Evolutionary conservation across 37 sponge, comb jelly and placozoan genomes (phyloP), one percentile per base, ranked within the genome.

Genomic region (Lycopodina hypogea): DNA sequence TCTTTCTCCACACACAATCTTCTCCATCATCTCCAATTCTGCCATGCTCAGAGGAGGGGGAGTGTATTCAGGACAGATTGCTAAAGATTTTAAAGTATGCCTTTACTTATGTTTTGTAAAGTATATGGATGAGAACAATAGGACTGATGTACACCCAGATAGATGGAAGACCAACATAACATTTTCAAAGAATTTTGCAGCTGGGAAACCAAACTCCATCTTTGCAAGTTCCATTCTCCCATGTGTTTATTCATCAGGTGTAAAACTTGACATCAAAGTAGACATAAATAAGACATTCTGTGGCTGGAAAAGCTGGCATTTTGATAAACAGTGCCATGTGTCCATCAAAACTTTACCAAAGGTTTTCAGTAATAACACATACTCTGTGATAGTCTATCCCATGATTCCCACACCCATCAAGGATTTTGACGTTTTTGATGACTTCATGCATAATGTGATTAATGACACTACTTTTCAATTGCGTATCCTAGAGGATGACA

Each of bases 161-260:
- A 2, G 61, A 33, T 81, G 84, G 85, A 84, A 34, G 3, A 64
- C 63, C 42, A 26, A 21, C 21, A 42, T 83, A 11, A 70, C 23
- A 6, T 89, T 89, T 55, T 56, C 30, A 56, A 76, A 79, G 14
- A 89, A 89, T 56, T 71, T 55, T 22, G 90, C 74, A 11, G 48
- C 42, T 42, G 26, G 36, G 42, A 52, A 35, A 18, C 53, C 23
- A 1, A 70, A 80, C 67, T 57, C 84, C n/a, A 89, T 89, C 35
- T 89, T 77, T 70, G 76, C 77, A 32, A 81, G 84, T 6, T 76
- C 90, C 30, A 37, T 89, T 2, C 23, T 83, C 1, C 90, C 90
- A 9, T 89, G 90, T 70, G 65, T 89, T 7, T 84, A 81, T 84
- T 28, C 70, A 38, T 72, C 39, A n/a, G 8, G 28, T 15, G 28